Base-by-base conservation (phyloP, 1,140 invertebrate species). In the Sinella curviseta region DNA sequence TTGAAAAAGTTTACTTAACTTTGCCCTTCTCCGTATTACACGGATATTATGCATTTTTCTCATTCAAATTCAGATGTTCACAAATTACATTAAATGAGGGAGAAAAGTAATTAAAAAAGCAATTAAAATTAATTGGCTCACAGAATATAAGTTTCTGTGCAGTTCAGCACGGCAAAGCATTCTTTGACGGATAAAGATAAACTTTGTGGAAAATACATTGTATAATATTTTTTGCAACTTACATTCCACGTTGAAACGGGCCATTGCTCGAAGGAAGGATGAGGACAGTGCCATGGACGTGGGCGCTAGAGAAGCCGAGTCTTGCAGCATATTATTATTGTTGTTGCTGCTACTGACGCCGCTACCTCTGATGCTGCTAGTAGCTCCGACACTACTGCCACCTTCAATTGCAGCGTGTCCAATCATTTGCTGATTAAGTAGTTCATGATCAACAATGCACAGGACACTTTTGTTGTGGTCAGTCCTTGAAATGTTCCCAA, bases 161-260 rank as follows among this genome's bases (percentile, higher is more conserved):
- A 48, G 20, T 12, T 48, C 8, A 20, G 8, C 8, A 20, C 8
- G 8, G 39, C 8, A 20, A 48, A 12, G 20, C 39, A 48, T 48
- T 20, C 8, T 12, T 8, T 48, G 39, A 20, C 8, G 39, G 39
- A n/a, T n/a, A n/a, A n/a, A n/a, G n/a, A n/a, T n/a, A n/a, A n/a
- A n/a, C n/a, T n/a, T n/a, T n/a, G n/a, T n/a, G n/a, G n/a, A n/a
- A n/a, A n/a, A n/a, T n/a, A n/a, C n/a, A 65, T 16, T 26, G 24
- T 8, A 65, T 65, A n/a, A 17, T 65, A 65, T 17, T 65, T n/a
- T 17, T 16, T 17, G 24, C 8, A 65, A 26, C 92, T 94, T 88
- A 94, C 93, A 94, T 89, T 94, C 92, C 55, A 94, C 92, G 86
- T 94, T 92, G 24, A 94, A 89, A 1, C 93, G 88, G 0, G 93